phyloP scores from a whole-genome alignment of 1,140 invertebrate species.

The Drosophila jambulina region DNA sequence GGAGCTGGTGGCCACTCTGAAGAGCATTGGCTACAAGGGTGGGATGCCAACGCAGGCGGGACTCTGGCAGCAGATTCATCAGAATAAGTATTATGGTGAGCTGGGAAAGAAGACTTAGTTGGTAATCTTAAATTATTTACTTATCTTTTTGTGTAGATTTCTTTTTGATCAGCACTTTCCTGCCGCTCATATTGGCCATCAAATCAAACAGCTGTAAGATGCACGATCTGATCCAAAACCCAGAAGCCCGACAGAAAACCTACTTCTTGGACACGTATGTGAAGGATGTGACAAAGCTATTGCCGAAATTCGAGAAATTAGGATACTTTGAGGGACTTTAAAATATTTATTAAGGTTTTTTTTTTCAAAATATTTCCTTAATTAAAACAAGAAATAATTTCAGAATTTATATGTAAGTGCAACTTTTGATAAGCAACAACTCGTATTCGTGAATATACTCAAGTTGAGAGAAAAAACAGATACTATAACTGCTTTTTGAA shows the following conservation, averaged over 20 bases:
- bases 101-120: neutral
- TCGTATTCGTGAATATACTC: neutral
- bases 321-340: constrained; percentile 54
- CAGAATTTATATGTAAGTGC: neutral
- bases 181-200: constrained; percentile 40
- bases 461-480: neutral
- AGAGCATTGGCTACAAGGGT: constrained; percentile 58
- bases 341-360: neutral
- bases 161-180: constrained; percentile 45
- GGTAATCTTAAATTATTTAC: no score
- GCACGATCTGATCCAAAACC: constrained; percentile 12
- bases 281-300: constrained; percentile 43
- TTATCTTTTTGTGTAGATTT: constrained; percentile 39
- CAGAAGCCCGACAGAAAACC: constrained; percentile 31
- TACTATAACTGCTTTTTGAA: neutral
- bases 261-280: constrained; percentile 43
- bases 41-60: constrained; percentile 41
- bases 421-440: neutral
- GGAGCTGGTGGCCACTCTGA: constrained; percentile 40
- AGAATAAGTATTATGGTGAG: constrained; percentile 54
- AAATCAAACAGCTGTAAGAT: constrained; percentile 16
- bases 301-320: constrained; percentile 53
- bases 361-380: no score
- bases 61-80: constrained; percentile 46
- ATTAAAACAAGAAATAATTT: neutral